Conservation (phyloP, 2,797 vertebrate genomes). For the Sebastes reedi region DNA sequence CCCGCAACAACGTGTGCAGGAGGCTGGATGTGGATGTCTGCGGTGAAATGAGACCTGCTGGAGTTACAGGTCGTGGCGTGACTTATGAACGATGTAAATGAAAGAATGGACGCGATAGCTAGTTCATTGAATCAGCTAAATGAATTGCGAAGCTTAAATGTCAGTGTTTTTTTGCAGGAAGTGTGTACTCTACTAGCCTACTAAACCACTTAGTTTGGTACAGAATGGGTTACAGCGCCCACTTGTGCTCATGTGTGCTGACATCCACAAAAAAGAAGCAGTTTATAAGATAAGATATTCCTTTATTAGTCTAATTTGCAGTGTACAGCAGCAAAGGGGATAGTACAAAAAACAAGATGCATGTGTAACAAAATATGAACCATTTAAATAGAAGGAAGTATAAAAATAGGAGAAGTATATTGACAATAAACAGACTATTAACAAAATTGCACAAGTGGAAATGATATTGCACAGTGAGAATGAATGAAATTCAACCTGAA, state of each 20-base stretch:
- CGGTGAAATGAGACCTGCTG: background rate
- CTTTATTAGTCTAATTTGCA: too few relatives aligned
- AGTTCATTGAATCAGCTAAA: background rate
- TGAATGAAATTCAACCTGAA: too few relatives aligned
- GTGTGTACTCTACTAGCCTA: constrained; percentile 41
- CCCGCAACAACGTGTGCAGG: background rate
- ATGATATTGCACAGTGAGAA: too few relatives aligned
- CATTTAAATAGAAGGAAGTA: too few relatives aligned
- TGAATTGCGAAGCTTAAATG: too few relatives aligned
- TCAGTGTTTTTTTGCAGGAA: constrained; percentile 28
- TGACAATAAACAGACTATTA: too few relatives aligned
- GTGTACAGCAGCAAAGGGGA: too few relatives aligned
- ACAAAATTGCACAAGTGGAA: too few relatives aligned
- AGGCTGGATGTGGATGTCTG: background rate
- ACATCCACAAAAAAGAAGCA: background rate
- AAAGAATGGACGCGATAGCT: accelerated
- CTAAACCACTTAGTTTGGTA: constrained; percentile 20
- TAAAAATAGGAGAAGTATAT: too few relatives aligned
- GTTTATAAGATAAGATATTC: too few relatives aligned
- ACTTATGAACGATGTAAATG: background rate
- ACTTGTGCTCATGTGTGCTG: background rate
- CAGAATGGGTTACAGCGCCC: constrained; percentile 16
- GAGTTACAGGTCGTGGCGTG: background rate
- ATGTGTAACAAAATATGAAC: too few relatives aligned
- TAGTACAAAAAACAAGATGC: too few relatives aligned